These are phyloP conservation scores for Tetrao urogallus DNA, from an alignment of 2,113 vertebrate genomes.

Conservation along the genomic window DNA sequence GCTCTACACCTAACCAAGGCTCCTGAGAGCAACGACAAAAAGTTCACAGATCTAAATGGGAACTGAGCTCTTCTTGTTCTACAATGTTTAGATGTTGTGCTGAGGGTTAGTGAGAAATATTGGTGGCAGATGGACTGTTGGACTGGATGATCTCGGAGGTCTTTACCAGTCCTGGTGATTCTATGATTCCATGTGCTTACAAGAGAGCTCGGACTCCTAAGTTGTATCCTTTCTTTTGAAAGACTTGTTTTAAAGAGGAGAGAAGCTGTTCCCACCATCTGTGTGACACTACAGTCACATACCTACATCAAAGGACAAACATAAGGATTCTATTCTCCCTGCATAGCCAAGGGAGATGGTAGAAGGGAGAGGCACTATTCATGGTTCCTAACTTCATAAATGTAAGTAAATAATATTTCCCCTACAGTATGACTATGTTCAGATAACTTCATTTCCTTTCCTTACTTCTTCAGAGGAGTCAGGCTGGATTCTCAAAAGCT, in stretches of 20 bases:
- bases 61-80: constrained; percentile 11
- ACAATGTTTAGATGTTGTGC: too few relatives aligned
- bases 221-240: neutral
- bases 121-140: too few relatives aligned
- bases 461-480: neutral
- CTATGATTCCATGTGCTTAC: neutral
- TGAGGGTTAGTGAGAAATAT: too few relatives aligned
- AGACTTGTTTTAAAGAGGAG: neutral
- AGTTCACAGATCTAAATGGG: neutral
- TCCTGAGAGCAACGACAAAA: neutral
- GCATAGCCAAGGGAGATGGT: neutral
- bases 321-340: neutral
- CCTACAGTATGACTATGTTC: neutral
- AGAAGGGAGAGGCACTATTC: neutral
- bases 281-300: neutral
- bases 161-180: too few relatives aligned
- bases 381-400: neutral
- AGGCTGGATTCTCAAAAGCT: neutral
- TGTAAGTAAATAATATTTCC: neutral
- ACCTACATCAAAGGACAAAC: neutral
- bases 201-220: neutral
- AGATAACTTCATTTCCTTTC: neutral
- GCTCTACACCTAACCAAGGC: neutral
- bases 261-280: neutral
- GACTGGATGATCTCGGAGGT: too few relatives aligned